Evolutionary conservation across 2,888 invertebrate species (phyloP).

Genomic region (Thyatira batis): DNA sequence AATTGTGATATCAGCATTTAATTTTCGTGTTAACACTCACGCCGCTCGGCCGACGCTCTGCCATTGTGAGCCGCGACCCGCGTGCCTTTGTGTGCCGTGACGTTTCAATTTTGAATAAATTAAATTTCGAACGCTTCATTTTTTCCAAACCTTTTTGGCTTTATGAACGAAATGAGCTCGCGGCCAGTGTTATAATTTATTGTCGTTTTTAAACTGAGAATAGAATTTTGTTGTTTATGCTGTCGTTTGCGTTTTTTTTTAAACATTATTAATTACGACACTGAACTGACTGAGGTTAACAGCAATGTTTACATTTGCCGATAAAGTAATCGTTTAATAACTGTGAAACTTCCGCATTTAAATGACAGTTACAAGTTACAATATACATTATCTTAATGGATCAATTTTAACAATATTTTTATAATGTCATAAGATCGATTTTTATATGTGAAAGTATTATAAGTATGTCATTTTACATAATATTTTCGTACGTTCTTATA

Average conservation of each 20-base stretch:
- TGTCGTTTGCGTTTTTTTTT: conserved; percentile 41
- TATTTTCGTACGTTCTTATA: no score
- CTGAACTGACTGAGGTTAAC: conserved; percentile 2
- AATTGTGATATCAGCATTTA: conserved; percentile 83
- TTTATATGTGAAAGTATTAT: no score
- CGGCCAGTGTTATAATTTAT: conserved; percentile 76
- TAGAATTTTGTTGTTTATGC: conserved; percentile 60
- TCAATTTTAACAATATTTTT: no score
- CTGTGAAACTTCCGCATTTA: not conserved
- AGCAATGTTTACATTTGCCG: not conserved
- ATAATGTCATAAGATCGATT: no score
- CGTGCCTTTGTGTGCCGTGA: conserved; percentile 77
- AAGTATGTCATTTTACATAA: no score
- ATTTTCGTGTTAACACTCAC: conserved; percentile 80
- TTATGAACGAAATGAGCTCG: conserved; percentile 63
- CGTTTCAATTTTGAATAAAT: conserved; percentile 83
- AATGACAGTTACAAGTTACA: not conserved
- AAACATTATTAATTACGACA: conserved; percentile 28
- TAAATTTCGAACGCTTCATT: conserved; percentile 82
- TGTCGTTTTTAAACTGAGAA: conserved; percentile 65
- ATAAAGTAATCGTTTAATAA: not conserved
- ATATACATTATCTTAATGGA: not conserved
- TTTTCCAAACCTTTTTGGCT: conserved; percentile 68
- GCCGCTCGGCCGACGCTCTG: conserved; percentile 49
- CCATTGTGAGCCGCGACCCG: conserved; percentile 69